These are phyloP conservation scores for Eupithecia insigniata DNA, from an alignment of 2,888 invertebrate species.

Conservation along the genomic window DNA sequence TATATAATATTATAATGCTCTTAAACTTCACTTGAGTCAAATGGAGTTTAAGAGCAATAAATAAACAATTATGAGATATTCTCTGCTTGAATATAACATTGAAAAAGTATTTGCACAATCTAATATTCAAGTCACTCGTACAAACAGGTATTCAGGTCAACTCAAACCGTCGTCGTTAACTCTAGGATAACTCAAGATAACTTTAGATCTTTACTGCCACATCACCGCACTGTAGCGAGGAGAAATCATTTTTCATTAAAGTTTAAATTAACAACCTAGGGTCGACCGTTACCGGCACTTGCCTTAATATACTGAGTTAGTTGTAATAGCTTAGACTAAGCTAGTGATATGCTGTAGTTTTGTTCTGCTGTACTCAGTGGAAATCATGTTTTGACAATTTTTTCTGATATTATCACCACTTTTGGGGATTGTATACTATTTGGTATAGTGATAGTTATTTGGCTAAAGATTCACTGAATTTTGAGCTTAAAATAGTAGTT, in stretches of 20 bases:
- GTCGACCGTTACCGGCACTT: constrained; percentile 26
- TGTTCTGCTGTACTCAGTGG: background rate
- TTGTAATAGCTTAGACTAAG: constrained; percentile 13
- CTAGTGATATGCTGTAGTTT: constrained; percentile 8
- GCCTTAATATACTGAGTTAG: constrained; percentile 28
- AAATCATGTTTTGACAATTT: background rate
- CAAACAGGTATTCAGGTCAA: background rate
- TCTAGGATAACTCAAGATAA: background rate
- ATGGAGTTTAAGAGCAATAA: too few species aligned
- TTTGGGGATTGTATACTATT: background rate
- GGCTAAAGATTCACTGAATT: background rate
- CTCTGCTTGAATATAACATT: background rate
- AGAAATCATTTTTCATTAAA: constrained; percentile 45
- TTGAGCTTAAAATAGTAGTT: background rate
- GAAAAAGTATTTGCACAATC: background rate
- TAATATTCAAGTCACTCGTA: background rate
- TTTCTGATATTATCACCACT: background rate
- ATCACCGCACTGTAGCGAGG: constrained; percentile 25
- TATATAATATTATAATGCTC: background rate
- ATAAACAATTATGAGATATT: background rate
- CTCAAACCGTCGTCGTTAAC: background rate
- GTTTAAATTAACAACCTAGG: constrained; percentile 40
- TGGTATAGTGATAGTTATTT: background rate
- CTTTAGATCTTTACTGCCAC: constrained; percentile 19
- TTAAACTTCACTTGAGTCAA: background rate